These are phyloP conservation scores for Orchestes rusci DNA, from an alignment of 2,888 invertebrate species.

Conservation along the genomic window DNA sequence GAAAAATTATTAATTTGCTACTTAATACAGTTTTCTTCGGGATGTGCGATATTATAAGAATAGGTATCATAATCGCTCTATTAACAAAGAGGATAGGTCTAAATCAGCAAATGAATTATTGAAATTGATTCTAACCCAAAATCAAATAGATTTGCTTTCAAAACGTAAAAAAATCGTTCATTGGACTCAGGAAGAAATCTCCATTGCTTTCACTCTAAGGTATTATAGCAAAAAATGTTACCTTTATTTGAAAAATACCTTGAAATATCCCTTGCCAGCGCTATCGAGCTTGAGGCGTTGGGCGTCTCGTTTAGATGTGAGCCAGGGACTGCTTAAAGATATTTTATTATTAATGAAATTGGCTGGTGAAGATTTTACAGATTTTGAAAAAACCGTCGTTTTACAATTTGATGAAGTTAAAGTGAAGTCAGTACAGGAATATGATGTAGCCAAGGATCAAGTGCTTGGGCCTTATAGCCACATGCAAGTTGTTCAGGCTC, in stretches of 20 bases:
- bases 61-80: too few species aligned
- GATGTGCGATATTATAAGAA: too few species aligned
- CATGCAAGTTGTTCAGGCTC: conserved; percentile 26
- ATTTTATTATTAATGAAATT: too few species aligned
- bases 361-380: conserved; percentile 5
- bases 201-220: conserved; percentile 23
- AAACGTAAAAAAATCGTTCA: too few species aligned
- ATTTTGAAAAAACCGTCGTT: conserved; percentile 1
- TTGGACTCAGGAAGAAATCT: conserved; percentile 17
- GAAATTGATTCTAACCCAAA: too few species aligned
- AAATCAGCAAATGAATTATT: too few species aligned
- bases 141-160: too few species aligned
- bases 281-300: conserved; percentile 19
- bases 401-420: conserved; percentile 13
- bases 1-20: too few species aligned
- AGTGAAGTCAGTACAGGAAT: conserved; percentile 21
- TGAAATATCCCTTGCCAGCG: conserved; percentile 27
- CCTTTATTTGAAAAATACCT: conserved; percentile 19
- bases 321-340: background rate
- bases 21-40: too few species aligned
- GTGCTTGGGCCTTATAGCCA: conserved; percentile 32
- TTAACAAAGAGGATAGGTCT: too few species aligned
- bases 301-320: conserved; percentile 20
- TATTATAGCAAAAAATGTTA: conserved; percentile 25
- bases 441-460: conserved; percentile 27